Percentiles rank a stretch among this genome's conserved stretches.
Conservation (phyloP, 2,888 invertebrate species). For the Acanthosepion lycidas region DNA sequence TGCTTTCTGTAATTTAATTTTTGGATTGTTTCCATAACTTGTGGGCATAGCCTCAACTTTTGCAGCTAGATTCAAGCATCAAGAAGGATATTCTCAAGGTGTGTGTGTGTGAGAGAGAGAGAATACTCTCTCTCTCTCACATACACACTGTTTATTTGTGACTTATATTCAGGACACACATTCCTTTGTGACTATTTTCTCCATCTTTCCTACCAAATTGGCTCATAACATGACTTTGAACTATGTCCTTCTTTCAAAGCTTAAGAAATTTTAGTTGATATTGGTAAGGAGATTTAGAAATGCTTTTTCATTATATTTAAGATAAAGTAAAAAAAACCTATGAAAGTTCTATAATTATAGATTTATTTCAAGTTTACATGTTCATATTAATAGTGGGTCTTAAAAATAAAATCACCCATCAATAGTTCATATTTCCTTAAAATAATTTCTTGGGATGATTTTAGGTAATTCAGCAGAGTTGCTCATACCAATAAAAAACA, state of each 20-base stretch:
- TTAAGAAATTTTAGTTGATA: neutral
- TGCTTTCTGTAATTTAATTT: neutral
- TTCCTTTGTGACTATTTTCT: slow-evolving; percentile 24
- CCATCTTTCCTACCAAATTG: neutral
- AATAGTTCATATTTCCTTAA: neutral
- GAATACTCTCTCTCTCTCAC: too few species aligned
- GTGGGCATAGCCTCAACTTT: neutral
- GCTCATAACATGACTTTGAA: neutral
- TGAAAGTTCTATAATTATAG: too few species aligned
- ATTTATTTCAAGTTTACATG: neutral
- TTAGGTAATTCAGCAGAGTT: neutral
- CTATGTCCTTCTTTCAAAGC: neutral
- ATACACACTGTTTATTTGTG: neutral
- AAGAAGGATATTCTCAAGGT: neutral
- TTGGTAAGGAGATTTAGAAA: neutral
- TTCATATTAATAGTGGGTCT: too few species aligned
- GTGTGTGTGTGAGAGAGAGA: neutral
- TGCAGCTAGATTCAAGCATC: neutral
- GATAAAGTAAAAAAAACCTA: too few species aligned
- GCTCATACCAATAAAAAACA: neutral
- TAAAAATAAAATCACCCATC: neutral
- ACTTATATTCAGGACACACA: neutral
- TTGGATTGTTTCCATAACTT: slow-evolving; percentile 8
- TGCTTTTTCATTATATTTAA: neutral
- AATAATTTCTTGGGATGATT: neutral